These are phyloP conservation scores for Apis laboriosa DNA, from an alignment of 1,140 invertebrate species.

Conservation along the genomic window DNA sequence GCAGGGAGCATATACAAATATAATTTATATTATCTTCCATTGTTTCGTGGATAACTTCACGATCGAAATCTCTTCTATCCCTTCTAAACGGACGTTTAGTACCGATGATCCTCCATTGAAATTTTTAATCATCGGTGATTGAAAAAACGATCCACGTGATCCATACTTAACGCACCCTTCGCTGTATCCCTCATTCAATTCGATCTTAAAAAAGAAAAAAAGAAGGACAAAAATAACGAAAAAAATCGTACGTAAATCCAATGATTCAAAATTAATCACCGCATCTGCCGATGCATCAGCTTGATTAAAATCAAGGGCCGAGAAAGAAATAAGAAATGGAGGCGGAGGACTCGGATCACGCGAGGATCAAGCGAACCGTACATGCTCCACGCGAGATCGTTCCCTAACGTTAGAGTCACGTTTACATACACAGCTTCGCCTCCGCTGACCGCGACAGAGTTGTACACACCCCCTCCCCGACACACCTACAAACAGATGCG, in stretches of 20 bases:
- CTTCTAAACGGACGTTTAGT: no score
- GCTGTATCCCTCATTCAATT: not conserved
- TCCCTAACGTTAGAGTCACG: constrained; percentile 10
- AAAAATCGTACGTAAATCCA: not conserved
- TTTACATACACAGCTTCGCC: constrained; percentile 25
- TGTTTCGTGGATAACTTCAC: no score
- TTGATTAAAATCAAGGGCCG: no score
- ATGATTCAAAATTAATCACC: not conserved
- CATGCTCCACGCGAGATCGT: constrained; percentile 24
- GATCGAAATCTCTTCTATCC: no score
- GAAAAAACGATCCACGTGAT: no score
- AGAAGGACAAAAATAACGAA: not conserved
- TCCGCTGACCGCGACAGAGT: constrained; percentile 21
- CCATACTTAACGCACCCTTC: no score
- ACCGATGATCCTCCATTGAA: no score
- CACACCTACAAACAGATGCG: no score
- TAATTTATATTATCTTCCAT: not conserved
- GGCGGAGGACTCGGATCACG: not conserved
- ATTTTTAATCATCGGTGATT: no score
- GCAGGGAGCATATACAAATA: not conserved
- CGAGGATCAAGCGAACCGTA: not conserved
- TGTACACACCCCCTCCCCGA: not conserved
- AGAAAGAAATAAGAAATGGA: no score
- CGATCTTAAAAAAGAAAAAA: not conserved
- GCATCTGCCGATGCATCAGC: not conserved